Conservation (phyloP, 2,113 vertebrate genomes). For the Capreolus pygargus region DNA sequence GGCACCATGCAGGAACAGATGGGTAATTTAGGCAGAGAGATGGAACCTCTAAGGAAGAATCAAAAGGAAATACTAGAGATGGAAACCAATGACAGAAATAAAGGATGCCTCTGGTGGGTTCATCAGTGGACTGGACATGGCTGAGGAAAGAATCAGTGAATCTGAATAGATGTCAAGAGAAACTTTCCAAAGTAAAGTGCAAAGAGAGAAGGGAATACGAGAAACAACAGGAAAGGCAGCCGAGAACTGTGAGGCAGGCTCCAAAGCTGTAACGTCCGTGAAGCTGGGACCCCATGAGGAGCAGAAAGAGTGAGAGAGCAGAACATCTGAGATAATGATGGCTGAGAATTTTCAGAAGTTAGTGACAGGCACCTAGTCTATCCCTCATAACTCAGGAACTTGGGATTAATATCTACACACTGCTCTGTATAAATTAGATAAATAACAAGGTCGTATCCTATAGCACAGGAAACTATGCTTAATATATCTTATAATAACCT, state of each 20-base stretch:
- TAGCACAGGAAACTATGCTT: background rate
- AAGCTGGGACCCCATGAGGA: background rate
- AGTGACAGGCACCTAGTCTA: background rate
- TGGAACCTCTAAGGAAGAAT: background rate
- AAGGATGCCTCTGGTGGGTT: background rate
- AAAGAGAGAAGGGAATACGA: background rate
- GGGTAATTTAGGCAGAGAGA: background rate
- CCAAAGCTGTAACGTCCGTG: background rate
- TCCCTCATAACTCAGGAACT: background rate
- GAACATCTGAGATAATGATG: background rate
- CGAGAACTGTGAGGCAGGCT: background rate
- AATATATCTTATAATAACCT: background rate
- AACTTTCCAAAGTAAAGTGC: background rate
- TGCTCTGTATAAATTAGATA: background rate
- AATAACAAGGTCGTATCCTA: background rate
- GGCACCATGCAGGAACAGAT: background rate
- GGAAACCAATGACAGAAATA: background rate
- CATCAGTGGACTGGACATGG: background rate
- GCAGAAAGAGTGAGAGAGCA: too few relatives aligned
- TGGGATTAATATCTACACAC: background rate
- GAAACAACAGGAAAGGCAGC: background rate
- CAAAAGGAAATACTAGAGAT: background rate
- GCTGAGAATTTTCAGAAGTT: background rate
- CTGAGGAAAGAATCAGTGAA: background rate
- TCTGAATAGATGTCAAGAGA: fast-evolving